phyloP scores from a whole-genome alignment of 2,888 invertebrate species.

The Microctonus hyperodae region DNA sequence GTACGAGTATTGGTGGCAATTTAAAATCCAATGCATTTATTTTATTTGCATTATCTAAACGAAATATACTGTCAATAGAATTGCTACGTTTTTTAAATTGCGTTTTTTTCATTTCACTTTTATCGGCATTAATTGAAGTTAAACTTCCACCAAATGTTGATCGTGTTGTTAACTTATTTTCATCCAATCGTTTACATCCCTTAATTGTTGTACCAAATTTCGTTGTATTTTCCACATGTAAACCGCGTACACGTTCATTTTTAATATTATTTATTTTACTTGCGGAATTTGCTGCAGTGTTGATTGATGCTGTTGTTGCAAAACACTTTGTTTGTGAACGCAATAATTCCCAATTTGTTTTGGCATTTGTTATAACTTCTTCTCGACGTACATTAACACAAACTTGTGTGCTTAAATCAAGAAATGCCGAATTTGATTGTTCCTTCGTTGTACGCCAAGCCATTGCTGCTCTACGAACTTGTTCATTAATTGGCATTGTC shows the following conservation, averaged over 20 bases:
- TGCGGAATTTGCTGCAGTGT: slow-evolving; percentile 41
- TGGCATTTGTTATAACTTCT: slow-evolving; percentile 83
- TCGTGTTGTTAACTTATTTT: slow-evolving; percentile 46
- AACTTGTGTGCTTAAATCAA: slow-evolving; percentile 70
- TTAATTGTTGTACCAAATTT: slow-evolving; percentile 47
- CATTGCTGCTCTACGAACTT: slow-evolving; percentile 79
- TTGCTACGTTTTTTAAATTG: slow-evolving; percentile 53
- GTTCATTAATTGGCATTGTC: slow-evolving; percentile 81
- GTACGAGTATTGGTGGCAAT: slow-evolving; percentile 76
- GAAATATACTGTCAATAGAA: slow-evolving; percentile 53
- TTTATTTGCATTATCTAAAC: slow-evolving; percentile 44
- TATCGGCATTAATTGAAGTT: slow-evolving; percentile 53
- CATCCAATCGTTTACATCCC: slow-evolving; percentile 48
- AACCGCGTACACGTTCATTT: slow-evolving; percentile 45
- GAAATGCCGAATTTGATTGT: slow-evolving; percentile 72
- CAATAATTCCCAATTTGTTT: slow-evolving; percentile 86
- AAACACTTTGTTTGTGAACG: slow-evolving; percentile 74
- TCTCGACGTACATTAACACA: slow-evolving; percentile 73
- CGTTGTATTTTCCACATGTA: slow-evolving; percentile 48
- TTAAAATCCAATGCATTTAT: slow-evolving; percentile 60
- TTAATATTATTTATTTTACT: slow-evolving; percentile 45
- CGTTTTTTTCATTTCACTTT: slow-evolving; percentile 50
- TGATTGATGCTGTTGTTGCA: not conserved
- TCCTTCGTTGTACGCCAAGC: slow-evolving; percentile 84
- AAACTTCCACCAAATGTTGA: slow-evolving; percentile 50